Percentiles rank a stretch among this genome's conserved stretches.
Evolutionary conservation across 1,140 invertebrate species (phyloP).

Genomic region (Eupristina koningsbergeri): DNA sequence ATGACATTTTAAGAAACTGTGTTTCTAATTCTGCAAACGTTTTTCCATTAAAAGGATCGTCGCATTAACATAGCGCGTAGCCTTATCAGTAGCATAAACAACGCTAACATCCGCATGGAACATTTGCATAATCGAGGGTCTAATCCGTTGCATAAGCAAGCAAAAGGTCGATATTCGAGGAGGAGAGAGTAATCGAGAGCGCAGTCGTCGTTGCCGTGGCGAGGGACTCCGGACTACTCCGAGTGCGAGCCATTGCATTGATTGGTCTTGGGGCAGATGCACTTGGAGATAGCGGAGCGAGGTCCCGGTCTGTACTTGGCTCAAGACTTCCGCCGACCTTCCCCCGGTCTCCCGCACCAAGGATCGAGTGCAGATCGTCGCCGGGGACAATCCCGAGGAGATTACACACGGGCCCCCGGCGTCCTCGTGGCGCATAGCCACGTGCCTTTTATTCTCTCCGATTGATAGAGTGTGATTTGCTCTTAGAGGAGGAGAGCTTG

Average conservation of each 20-base stretch:
- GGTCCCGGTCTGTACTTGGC: too few species aligned
- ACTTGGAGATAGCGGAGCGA: too few species aligned
- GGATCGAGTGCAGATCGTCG: too few species aligned
- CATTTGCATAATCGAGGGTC: not conserved
- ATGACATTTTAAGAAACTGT: not conserved
- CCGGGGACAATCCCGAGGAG: too few species aligned
- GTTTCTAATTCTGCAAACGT: not conserved
- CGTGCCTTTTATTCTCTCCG: too few species aligned
- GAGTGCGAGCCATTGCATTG: too few species aligned
- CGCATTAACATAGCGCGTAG: not conserved
- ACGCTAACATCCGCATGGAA: not conserved
- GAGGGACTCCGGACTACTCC: too few species aligned
- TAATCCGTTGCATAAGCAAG: not conserved
- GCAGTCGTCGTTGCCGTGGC: too few species aligned
- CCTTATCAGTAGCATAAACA: not conserved
- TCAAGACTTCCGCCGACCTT: too few species aligned
- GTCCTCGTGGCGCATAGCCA: not conserved
- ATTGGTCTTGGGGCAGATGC: too few species aligned
- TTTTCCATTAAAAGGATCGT: not conserved
- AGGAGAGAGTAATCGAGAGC: too few species aligned
- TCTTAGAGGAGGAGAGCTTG: not conserved
- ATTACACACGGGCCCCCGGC: not conserved
- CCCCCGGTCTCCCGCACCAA: too few species aligned
- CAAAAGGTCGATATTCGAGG: not conserved
- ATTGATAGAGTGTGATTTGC: not conserved